Evolutionary conservation across 2,888 invertebrate genomes (phyloP).

Genomic region (Antitype chi): DNA sequence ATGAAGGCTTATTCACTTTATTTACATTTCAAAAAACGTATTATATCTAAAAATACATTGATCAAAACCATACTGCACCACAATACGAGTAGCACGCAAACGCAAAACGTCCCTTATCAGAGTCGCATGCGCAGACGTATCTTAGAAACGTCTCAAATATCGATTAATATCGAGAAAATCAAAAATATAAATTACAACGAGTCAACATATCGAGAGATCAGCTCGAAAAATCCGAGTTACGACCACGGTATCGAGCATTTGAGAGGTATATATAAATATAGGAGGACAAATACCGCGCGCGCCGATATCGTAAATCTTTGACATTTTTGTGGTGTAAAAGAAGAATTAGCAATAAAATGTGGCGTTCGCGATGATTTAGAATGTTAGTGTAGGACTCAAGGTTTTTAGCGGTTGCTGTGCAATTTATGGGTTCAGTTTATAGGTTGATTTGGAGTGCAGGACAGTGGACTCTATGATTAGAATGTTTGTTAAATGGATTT

Average conservation of each 20-base stretch:
- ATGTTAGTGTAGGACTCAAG: constrained; percentile 29
- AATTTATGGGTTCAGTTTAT: constrained; percentile 24
- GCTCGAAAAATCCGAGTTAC: constrained; percentile 77
- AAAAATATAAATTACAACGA: constrained; percentile 78
- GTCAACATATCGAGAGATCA: constrained; percentile 77
- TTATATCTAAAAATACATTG: not conserved
- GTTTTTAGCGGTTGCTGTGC: constrained; percentile 31
- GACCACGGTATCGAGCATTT: constrained; percentile 65
- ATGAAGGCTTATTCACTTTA: not conserved
- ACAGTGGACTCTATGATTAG: not conserved
- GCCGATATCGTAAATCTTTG: constrained; percentile 79
- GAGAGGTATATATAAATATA: constrained; percentile 65
- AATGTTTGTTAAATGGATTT: not conserved
- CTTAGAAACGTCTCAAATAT: constrained; percentile 77
- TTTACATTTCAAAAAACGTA: not conserved
- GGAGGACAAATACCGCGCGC: constrained; percentile 69
- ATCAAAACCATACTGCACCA: constrained; percentile 30
- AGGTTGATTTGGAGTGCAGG: not conserved
- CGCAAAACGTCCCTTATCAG: constrained; percentile 52
- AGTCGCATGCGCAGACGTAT: constrained; percentile 58
- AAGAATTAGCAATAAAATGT: constrained; percentile 74
- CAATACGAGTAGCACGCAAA: constrained; percentile 55
- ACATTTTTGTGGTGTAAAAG: constrained; percentile 79
- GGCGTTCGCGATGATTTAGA: constrained; percentile 61
- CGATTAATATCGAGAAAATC: constrained; percentile 80